A percentile compares a stretch with the other conserved stretches of the same genome.
phyloP scores from a whole-genome alignment of 1,140 invertebrate genomes.

The Branchinecta lynchi region DNA sequence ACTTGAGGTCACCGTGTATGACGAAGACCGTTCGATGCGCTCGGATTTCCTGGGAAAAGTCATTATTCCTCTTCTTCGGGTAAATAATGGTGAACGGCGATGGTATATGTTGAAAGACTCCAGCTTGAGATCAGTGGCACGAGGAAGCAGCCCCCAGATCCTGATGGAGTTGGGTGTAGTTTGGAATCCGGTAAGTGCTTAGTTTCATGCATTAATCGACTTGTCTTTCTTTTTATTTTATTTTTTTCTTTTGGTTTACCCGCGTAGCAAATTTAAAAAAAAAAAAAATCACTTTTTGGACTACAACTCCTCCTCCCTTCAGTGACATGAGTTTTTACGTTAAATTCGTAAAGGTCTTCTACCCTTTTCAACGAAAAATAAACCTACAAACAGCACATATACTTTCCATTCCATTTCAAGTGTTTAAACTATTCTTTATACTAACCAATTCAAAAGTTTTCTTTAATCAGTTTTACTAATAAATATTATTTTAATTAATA shows the following conservation, averaged over 20 bases:
- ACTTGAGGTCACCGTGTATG: slow-evolving; percentile 92
- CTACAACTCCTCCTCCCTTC: no score
- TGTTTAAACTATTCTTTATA: no score
- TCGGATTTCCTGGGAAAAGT: slow-evolving; percentile 93
- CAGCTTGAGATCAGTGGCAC: slow-evolving; percentile 69
- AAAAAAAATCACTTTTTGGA: slow-evolving; percentile 11
- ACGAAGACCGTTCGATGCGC: slow-evolving; percentile 95
- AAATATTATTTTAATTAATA: no score
- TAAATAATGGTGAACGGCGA: slow-evolving; percentile 76
- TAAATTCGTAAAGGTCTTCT: no score
- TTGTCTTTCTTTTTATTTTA: background rate
- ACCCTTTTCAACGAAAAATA: no score
- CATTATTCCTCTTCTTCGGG: slow-evolving; percentile 68
- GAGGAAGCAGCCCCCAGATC: slow-evolving; percentile 79
- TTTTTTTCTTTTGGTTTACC: slow-evolving; percentile 1
- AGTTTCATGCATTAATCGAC: background rate
- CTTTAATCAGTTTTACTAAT: no score
- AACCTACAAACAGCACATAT: no score
- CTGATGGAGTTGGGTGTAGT: slow-evolving; percentile 76
- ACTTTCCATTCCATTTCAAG: no score
- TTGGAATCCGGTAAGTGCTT: slow-evolving; percentile 71
- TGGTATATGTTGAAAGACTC: slow-evolving; percentile 97
- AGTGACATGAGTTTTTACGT: no score
- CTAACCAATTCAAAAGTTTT: no score
- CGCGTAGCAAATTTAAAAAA: background rate